Conservation (phyloP, 1,140 invertebrate genomes). For the Lerema accius region DNA sequence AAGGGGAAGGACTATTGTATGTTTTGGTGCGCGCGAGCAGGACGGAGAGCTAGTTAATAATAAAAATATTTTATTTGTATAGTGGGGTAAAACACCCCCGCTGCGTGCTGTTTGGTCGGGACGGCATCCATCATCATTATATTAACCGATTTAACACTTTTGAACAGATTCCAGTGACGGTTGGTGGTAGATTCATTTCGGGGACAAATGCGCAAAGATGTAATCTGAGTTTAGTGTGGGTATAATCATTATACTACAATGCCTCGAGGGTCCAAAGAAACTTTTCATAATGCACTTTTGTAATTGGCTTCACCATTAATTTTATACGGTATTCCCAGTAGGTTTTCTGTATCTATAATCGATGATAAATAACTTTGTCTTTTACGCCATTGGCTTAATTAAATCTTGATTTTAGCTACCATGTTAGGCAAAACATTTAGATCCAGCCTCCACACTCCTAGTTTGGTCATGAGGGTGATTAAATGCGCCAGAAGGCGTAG, state of each 20-base stretch:
- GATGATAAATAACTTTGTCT: constrained; percentile 27
- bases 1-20: constrained; percentile 54
- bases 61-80: constrained; percentile 83
- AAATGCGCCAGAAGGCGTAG: constrained; percentile 46
- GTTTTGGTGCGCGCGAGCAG: constrained; percentile 49
- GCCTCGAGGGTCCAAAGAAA: constrained; percentile 15
- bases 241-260: constrained; percentile 23
- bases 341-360: constrained; percentile 16
- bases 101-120: constrained; percentile 78
- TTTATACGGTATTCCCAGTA: constrained; percentile 19
- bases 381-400: constrained; percentile 43
- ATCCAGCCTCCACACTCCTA: constrained; percentile 50
- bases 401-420: constrained; percentile 47
- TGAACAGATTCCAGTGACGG: constrained; percentile 76
- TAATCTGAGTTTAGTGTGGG: constrained; percentile 25
- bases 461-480: constrained; percentile 57
- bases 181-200: constrained; percentile 67
- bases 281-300: constrained; percentile 11
- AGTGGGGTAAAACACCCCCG: constrained; percentile 82
- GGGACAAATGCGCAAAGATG: constrained; percentile 65
- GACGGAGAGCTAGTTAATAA: constrained; percentile 73
- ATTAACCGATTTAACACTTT: constrained; percentile 83
- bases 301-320: constrained; percentile 28
- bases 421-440: constrained; percentile 51
- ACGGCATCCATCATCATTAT: constrained; percentile 81